A percentile compares a stretch with the other conserved stretches of the same genome.
phyloP scores from a whole-genome alignment of 2,888 invertebrate species.

The Oeneis ivallda region DNA sequence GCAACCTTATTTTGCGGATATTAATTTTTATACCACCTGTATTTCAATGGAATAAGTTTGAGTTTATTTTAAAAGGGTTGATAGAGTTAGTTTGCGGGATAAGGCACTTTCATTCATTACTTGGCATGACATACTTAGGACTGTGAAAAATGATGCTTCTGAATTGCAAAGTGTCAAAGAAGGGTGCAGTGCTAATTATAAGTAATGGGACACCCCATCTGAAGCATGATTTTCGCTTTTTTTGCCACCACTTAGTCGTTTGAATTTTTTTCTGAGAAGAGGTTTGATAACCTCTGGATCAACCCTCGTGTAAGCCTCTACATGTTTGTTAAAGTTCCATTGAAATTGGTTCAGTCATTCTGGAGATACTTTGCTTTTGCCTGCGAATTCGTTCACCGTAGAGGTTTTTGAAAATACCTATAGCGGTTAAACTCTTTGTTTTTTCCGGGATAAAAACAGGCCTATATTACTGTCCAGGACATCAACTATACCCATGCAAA shows the following conservation, averaged over 20 bases:
- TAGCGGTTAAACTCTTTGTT: too few species aligned
- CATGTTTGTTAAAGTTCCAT: too few species aligned
- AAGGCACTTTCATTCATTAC: slow-evolving; percentile 43
- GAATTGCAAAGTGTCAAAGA: slow-evolving; percentile 37
- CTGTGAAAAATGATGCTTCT: slow-evolving; percentile 44
- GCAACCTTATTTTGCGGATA: slow-evolving; percentile 18
- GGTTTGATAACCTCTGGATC: too few species aligned
- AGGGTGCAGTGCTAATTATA: slow-evolving; percentile 21
- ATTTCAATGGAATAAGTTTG: slow-evolving; percentile 21
- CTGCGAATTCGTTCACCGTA: too few species aligned
- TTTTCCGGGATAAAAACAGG: too few species aligned
- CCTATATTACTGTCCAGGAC: too few species aligned
- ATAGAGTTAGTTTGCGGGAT: slow-evolving; percentile 19
- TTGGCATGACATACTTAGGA: slow-evolving; percentile 40
- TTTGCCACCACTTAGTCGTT: background rate
- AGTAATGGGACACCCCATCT: background rate
- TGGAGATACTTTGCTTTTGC: too few species aligned
- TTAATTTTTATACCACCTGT: slow-evolving; percentile 17
- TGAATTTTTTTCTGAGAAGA: too few species aligned
- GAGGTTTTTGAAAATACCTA: too few species aligned
- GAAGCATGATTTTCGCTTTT: slow-evolving; percentile 5
- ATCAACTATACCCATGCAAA: too few species aligned
- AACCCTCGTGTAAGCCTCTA: too few species aligned
- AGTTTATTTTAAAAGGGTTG: background rate
- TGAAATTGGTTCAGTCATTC: too few species aligned